These are phyloP conservation scores for Saturnia pavonia DNA, from an alignment of 2,888 invertebrate genomes.

Conservation along the genomic window DNA sequence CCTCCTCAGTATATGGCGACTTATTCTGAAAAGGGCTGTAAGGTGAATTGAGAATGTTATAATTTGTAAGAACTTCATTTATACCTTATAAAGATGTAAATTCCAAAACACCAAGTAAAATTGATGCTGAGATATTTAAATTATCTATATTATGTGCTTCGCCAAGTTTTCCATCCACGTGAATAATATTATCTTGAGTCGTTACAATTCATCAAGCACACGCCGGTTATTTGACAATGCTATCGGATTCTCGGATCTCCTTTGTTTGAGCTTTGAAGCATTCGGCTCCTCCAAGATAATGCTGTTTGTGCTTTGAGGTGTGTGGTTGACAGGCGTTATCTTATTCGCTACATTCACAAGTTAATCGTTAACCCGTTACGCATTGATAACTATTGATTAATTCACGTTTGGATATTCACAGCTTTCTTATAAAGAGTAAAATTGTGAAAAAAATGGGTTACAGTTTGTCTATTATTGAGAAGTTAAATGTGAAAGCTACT, in stretches of 20 bases:
- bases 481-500: no score
- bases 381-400: not conserved
- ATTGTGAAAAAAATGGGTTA: no score
- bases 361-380: not conserved
- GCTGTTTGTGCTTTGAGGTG: not conserved
- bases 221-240: slow-evolving; percentile 21
- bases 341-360: not conserved
- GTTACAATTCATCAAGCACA: slow-evolving; percentile 21
- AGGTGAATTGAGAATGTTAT: not conserved
- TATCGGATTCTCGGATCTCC: slow-evolving; percentile 26
- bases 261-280: slow-evolving; percentile 23
- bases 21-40: not conserved
- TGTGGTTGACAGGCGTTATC: slow-evolving; percentile 5
- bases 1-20: not conserved
- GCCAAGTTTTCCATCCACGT: not conserved
- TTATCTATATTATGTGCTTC: not conserved
- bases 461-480: no score
- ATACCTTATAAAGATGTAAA: not conserved
- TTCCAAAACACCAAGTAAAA: not conserved
- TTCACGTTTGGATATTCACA: not conserved
- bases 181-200: not conserved
- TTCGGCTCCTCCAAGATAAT: slow-evolving; percentile 15
- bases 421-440: not conserved
- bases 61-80: not conserved
- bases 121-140: not conserved